These are phyloP conservation scores for Chromis chromis DNA, from an alignment of 2,797 vertebrate genomes.

Conservation along the genomic window DNA sequence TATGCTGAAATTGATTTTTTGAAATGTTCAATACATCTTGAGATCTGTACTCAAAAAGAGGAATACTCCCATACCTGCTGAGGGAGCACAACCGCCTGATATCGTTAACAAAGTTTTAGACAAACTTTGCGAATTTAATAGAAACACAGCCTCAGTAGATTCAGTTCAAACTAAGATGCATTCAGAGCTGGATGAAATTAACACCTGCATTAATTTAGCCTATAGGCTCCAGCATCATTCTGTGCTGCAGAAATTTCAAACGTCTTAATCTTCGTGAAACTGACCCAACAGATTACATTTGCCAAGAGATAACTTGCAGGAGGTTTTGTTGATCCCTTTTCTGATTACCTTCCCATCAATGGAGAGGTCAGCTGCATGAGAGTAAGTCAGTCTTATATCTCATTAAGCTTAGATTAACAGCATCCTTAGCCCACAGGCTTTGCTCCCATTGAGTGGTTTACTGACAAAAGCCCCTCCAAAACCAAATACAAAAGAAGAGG, in stretches of 20 bases:
- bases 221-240: slow-evolving; percentile 14
- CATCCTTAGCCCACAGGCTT: slow-evolving; percentile 44
- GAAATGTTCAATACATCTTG: slow-evolving; percentile 12
- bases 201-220: background rate
- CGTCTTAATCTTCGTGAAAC: slow-evolving; percentile 11
- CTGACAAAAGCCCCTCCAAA: slow-evolving; percentile 48
- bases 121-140: background rate
- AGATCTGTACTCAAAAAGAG: slow-evolving; percentile 5
- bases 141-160: background rate
- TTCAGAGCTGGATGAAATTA: slow-evolving; percentile 6
- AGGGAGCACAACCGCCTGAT: slow-evolving; percentile 7
- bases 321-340: slow-evolving; percentile 33
- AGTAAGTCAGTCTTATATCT: slow-evolving; percentile 56
- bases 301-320: background rate
- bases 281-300: slow-evolving; percentile 16
- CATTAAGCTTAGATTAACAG: slow-evolving; percentile 64
- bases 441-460: slow-evolving; percentile 60
- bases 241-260: slow-evolving; percentile 5
- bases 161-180: slow-evolving; percentile 29
- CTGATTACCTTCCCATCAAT: slow-evolving; percentile 40
- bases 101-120: slow-evolving; percentile 20
- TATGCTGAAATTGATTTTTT: slow-evolving; percentile 37
- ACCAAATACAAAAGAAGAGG: slow-evolving; percentile 53
- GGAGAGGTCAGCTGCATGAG: slow-evolving; percentile 33
- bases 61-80: slow-evolving; percentile 13